phyloP scores from a whole-genome alignment of 2,888 invertebrate genomes.

The Strigamia transsilvanica region DNA sequence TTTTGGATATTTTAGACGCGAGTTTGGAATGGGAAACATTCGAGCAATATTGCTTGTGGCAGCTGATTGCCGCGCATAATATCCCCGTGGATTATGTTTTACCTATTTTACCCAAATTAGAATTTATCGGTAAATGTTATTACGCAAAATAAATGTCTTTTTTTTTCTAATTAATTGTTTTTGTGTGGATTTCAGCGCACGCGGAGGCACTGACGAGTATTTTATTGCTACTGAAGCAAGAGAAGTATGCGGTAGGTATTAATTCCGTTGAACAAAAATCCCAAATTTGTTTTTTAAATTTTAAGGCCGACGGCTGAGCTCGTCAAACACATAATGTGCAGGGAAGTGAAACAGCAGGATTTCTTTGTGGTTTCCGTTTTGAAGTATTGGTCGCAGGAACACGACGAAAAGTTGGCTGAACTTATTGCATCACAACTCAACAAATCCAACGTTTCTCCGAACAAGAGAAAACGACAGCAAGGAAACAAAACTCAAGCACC shows the following conservation, averaged over 20 bases:
- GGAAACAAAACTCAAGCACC: constrained; percentile 58
- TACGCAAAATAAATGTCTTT: too few relatives aligned
- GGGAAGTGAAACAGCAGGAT: constrained; percentile 70
- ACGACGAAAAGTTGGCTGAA: constrained; percentile 79
- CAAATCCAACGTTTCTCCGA: constrained; percentile 83
- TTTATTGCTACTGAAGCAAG: constrained; percentile 88
- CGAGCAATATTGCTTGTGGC: constrained; percentile 97
- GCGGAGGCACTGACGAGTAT: constrained; percentile 92
- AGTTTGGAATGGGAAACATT: constrained; percentile 96
- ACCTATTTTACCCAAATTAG: constrained; percentile 76
- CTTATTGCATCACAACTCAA: constrained; percentile 65
- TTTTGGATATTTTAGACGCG: constrained; percentile 73
- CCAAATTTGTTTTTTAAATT: background rate
- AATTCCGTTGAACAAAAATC: background rate
- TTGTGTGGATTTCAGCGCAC: constrained; percentile 77
- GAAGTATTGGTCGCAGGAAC: constrained; percentile 93
- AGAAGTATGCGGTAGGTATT: constrained; percentile 70
- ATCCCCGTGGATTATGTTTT: constrained; percentile 90
- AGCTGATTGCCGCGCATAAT: constrained; percentile 91
- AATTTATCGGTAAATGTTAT: constrained; percentile 62
- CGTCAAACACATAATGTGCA: constrained; percentile 65
- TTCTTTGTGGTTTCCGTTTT: constrained; percentile 89
- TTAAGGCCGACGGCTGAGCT: constrained; percentile 65
- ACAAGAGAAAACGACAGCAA: constrained; percentile 77
- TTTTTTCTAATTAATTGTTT: too few relatives aligned